Evolutionary conservation across 2,888 invertebrate species (phyloP), one percentile per base, ranked within the genome.

Genomic region (Chalcosyrphus nemorum): DNA sequence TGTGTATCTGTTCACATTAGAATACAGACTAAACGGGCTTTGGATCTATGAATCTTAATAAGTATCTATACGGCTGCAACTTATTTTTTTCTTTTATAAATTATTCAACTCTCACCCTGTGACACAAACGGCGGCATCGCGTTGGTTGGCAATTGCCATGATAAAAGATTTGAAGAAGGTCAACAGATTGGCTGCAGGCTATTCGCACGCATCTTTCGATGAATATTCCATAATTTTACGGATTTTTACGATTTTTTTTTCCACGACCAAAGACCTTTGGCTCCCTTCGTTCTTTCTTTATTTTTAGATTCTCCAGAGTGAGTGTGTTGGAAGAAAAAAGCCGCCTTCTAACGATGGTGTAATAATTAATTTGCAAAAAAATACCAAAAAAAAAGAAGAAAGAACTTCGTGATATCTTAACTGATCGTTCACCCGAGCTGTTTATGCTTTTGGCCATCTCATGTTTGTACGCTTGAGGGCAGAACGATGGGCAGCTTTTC

Each of bases 391-490:
- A 9, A 43, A 43, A 45, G 32, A 35, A 35, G 4, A n/a, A 38
- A 57, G 29, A 32, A 41, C 47, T 41, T 41, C 63, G 63, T 47
- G 57, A 66, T 57, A 68, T 65, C 81, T 81, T 71, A 50, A 54
- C 65, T 82, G 82, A 82, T 78, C 82, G 47, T 82, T 82, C 66
- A 82, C 82, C 82, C 41, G 57, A 50, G 35, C 38, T 24, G 52
- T 63, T 35, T 38, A 54, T 47, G 50, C 50, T 65, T 41, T 65
- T 35, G 50, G 50, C 41, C 32, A 72, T 66, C 11, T 72, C 17
- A 13, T 27, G 29, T 61, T n/a, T 38, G 41, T 19, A 56, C 32
- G 76, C 41, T 76, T 13, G 43, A 19, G 77, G 76, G 71, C 81
- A 59, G 27, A 47, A 32, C 61, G 29, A 54, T 29, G 32, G 56